Base-by-base conservation (phyloP, 2,113 vertebrate genomes). In the Harpagus bidentatus region DNA sequence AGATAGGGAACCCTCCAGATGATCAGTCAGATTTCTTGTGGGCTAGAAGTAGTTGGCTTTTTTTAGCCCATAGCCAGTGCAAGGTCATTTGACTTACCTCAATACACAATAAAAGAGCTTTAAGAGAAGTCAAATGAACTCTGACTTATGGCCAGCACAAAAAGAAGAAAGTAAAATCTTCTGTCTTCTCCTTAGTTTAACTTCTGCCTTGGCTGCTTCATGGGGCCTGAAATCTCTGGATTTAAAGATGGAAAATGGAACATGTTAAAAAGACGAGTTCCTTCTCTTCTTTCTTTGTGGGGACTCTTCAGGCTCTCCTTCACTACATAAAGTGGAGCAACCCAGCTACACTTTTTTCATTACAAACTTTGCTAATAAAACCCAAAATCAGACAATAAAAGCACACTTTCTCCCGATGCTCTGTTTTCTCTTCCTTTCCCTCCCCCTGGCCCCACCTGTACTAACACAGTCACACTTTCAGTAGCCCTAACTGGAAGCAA, bases 381-480 rank as follows among this genome's bases (percentile, higher is more conserved):
- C 19, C 6, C 48, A 72, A 93, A 92, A 94, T 89, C 81, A 80
- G 73, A 90, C 56, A 91, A 79, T 81, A 90, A 93, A 94, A 92
- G 20, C 53, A 85, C 43, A 62, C 62, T 93, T 91, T 90, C 73
- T 88, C 78, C 82, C 74, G 78, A 94, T 96, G 74, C 38, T 87
- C 87, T 93, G 25, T 91, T 94, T 96, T 93, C 73, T 90, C 91
- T 82, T 96, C 82, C 77, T 69, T 92, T 65, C 72, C 82, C 74
- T 91, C 48, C 90, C 77, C 42, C 53, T 81, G 77, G 65, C 66
- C 91, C 43, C 93, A 74, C 90, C 82, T 95, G 88, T 89, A 77
- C 82, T 94, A 97, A 97, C 85, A 96, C 62, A 97, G 87, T 95
- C 86, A 96, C 96, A 93, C 88, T 95, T 96, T 95, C 93, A 95